Conservation (phyloP, 2,797 vertebrate species). For the Xiphorhynchus erythropygius region DNA sequence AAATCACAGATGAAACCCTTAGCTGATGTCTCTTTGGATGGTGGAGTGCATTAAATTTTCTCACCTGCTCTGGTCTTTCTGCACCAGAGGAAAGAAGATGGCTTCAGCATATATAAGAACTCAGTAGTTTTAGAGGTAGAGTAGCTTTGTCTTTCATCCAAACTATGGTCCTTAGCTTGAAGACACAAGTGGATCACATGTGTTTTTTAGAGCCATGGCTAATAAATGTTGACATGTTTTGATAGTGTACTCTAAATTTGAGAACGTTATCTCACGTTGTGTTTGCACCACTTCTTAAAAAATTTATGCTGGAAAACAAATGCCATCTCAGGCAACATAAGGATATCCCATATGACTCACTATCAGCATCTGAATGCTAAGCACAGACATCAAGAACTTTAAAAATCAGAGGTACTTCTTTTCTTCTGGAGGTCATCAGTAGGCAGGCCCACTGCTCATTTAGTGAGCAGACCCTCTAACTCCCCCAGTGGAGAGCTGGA, state of each 20-base stretch:
- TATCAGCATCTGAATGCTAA: not conserved
- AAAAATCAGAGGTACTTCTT: not conserved
- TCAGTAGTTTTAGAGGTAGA: not conserved
- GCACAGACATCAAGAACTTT: not conserved
- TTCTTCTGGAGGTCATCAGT: not conserved
- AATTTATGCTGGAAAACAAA: slow-evolving; percentile 7
- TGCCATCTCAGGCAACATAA: slow-evolving; percentile 11
- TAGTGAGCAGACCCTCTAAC: not conserved
- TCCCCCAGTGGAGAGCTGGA: not conserved
- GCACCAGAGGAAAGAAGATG: not conserved
- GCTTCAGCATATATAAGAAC: not conserved
- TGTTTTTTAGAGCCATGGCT: not conserved
- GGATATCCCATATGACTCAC: not conserved
- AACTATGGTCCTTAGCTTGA: not conserved
- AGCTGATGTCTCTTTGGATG: not conserved
- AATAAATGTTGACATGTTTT: slow-evolving; percentile 17
- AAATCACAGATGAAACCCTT: not conserved
- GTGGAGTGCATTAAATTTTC: not conserved
- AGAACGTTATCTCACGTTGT: not conserved
- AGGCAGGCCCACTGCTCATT: not conserved
- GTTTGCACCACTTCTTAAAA: slow-evolving; percentile 3
- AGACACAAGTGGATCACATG: not conserved
- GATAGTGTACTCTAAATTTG: slow-evolving; percentile 11
- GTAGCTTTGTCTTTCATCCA: not conserved
- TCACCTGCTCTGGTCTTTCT: not conserved